Evolutionary conservation across 2,113 vertebrate genomes (phyloP).

Genomic region (Oxygymnocypris stewartii): DNA sequence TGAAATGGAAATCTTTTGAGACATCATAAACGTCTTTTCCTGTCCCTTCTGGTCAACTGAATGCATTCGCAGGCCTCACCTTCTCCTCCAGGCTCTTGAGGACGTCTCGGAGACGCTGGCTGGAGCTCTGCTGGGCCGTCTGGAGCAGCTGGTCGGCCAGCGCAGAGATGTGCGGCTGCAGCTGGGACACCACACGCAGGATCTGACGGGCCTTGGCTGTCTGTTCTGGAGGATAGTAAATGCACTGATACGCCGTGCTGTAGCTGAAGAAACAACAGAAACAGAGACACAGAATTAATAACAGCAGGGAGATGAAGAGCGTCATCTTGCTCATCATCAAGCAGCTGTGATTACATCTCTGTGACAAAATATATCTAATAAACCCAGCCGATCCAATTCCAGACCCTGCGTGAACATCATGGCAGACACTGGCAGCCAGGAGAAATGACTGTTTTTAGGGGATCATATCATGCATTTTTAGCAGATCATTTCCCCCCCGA

Average conservation of each 20-base stretch:
- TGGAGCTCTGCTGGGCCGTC: conserved; percentile 87
- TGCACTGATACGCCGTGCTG: conserved; percentile 96
- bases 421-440: not conserved
- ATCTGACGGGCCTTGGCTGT: conserved; percentile 96
- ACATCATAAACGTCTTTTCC: too few relatives aligned
- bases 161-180: conserved; percentile 89
- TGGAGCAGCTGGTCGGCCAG: conserved; percentile 89
- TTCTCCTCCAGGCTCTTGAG: conserved; percentile 96
- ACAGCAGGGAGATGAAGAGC: conserved; percentile 3
- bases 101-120: conserved; percentile 85
- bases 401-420: not conserved
- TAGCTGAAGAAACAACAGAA: conserved; percentile 62
- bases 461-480: not conserved
- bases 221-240: conserved; percentile 98
- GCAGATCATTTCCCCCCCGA: not conserved
- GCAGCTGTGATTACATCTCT: not conserved
- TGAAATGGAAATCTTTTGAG: not conserved
- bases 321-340: not conserved
- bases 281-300: not conserved
- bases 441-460: not conserved
- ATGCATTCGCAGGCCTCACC: conserved; percentile 73
- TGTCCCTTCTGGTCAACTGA: fast-evolving
- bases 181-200: conserved; percentile 87
- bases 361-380: not conserved
- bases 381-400: not conserved